Conservation (phyloP, 1,140 invertebrate genomes). For the Mesaphorura yosii region DNA sequence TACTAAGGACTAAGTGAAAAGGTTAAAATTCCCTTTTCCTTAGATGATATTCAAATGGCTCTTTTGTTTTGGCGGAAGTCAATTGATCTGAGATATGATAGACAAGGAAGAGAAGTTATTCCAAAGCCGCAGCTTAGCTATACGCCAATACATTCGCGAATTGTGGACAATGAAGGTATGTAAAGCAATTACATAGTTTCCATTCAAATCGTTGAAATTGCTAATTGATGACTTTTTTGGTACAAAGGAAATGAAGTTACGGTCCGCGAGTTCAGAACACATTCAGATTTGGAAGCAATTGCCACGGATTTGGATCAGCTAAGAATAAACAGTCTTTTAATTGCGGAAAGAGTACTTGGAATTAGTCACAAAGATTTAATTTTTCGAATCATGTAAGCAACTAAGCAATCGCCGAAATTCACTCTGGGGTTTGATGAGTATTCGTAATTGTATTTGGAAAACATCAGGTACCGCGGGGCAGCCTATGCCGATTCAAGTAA, state of each 20-base stretch:
- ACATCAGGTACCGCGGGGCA: slow-evolving; percentile 67
- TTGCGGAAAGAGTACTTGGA: slow-evolving; percentile 69
- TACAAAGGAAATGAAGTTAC: not conserved
- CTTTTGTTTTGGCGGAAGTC: slow-evolving; percentile 50
- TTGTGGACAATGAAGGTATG: slow-evolving; percentile 19
- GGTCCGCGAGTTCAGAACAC: slow-evolving; percentile 53
- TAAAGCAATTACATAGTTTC: not conserved
- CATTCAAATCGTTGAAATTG: not conserved
- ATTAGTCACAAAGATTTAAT: slow-evolving; percentile 70
- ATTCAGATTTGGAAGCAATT: slow-evolving; percentile 57
- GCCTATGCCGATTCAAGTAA: slow-evolving; percentile 72
- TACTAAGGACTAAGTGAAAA: not conserved
- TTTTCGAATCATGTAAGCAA: slow-evolving; percentile 40
- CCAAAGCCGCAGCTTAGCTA: slow-evolving; percentile 17
- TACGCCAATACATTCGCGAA: slow-evolving; percentile 19
- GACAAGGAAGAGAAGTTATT: slow-evolving; percentile 5
- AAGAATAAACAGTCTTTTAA: slow-evolving; percentile 67
- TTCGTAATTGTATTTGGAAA: no score
- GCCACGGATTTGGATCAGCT: slow-evolving; percentile 64
- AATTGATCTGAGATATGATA: slow-evolving; percentile 41
- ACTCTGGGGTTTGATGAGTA: no score
- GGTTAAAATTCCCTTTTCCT: slow-evolving; percentile 58
- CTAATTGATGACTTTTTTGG: not conserved
- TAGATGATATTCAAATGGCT: slow-evolving; percentile 49
- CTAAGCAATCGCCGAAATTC: not conserved